Base-by-base conservation (phyloP, 2,113 vertebrate species). In the Meriones unguiculatus region DNA sequence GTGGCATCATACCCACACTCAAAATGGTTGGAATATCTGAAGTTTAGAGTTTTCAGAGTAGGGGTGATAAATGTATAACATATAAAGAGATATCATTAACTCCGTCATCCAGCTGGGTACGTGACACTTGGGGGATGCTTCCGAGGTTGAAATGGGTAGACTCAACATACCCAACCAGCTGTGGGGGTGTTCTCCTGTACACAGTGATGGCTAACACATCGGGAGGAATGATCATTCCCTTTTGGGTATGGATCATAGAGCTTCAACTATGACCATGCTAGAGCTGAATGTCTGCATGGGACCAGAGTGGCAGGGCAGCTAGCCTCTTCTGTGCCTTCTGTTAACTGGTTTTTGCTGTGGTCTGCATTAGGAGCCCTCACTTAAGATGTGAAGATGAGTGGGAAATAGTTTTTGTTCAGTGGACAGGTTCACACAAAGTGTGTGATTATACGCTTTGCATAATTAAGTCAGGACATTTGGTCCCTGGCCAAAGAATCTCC, bases 401-500 rank as follows among this genome's bases (percentile, higher is more conserved):
- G 15, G 8, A 8, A 90, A 35, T 85, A 13, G 30, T 5, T 46
- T 78, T 86, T 28, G 78, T 35, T 65, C 54, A 28, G 85, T 84
- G 82, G 86, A 59, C 62, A 73, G 59, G 38, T 91, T 95, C 94
- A 7, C 64, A 30, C 50, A 89, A 78, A 95, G 62, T 64, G n/a
- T 90, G 38, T 64, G 73, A 95, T 89, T 92, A 50, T 94, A 30
- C 46, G 50, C 77, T 96, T 87, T 77, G 86, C 38, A 5, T 95
- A 67, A 94, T 84, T 82, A 90, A 82, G 62, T 86, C 73, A 72
- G 87, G 69, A 64, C 8, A 2, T 59, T 91, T 54, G 89, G 41
- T 94, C 91, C 86, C 81, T 52, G 35, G 65, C 93, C 86, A n/a
- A 30, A 65, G 67, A 64, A 28, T 82, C 87, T 59, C 88, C 46